These are phyloP conservation scores for Manis javanica DNA, from an alignment of 2,797 vertebrate genomes.

Conservation along the genomic window DNA sequence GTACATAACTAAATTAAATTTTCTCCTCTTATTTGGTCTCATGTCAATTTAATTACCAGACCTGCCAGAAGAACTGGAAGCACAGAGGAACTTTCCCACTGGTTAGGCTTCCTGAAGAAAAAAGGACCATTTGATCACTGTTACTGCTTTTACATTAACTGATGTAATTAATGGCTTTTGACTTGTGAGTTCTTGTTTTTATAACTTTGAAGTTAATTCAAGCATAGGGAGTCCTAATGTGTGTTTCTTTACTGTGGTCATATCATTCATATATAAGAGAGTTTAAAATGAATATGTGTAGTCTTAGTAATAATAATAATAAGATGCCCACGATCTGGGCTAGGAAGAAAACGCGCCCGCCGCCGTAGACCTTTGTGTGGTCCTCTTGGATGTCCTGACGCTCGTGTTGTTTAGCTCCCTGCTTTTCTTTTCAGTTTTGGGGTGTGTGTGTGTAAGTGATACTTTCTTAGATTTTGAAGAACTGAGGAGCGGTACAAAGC, in stretches of 20 bases:
- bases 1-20: too few species aligned
- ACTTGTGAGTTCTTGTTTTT: background rate
- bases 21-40: too few species aligned
- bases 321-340: background rate
- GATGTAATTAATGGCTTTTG: background rate
- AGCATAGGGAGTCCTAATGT: background rate
- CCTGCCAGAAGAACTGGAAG: too few species aligned
- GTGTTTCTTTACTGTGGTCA: background rate
- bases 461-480: background rate
- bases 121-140: background rate
- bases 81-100: too few species aligned
- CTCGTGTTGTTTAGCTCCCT: background rate
- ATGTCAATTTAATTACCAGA: too few species aligned
- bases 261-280: background rate
- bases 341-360: background rate
- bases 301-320: background rate
- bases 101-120: background rate
- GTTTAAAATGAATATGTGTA: background rate
- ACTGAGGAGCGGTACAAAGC: background rate
- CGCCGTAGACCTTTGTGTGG: background rate
- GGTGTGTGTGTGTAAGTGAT: background rate
- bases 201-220: background rate
- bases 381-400: too few species aligned
- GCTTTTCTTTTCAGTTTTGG: background rate
- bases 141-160: background rate